phyloP scores from a whole-genome alignment of 1,140 invertebrate species.

The Drosophila biarmipes region DNA sequence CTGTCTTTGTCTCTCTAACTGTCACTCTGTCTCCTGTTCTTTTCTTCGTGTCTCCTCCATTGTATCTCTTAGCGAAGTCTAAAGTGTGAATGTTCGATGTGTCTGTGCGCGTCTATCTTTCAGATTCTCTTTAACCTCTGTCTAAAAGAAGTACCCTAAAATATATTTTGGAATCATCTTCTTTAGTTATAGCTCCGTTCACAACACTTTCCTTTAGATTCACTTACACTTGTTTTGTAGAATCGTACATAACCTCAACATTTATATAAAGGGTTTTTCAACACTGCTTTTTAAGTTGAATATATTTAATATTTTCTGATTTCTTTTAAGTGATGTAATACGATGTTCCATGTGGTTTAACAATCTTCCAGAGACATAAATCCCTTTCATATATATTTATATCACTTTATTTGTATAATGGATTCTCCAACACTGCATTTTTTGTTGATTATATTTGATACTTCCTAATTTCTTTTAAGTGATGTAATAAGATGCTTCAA shows the following conservation, averaged over 20 bases:
- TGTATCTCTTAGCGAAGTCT: constrained; percentile 3
- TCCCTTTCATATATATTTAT: too few species aligned
- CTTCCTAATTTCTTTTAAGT: too few species aligned
- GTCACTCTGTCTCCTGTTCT: constrained; percentile 8
- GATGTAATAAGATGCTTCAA: too few species aligned
- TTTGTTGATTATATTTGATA: too few species aligned
- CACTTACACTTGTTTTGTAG: background rate
- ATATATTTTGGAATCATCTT: background rate
- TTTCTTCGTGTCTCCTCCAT: background rate
- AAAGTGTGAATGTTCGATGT: constrained; percentile 26
- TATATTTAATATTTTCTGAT: too few species aligned
- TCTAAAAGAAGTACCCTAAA: background rate
- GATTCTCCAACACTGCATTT: too few species aligned
- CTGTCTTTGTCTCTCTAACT: constrained; percentile 13
- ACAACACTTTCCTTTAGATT: background rate
- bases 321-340: too few species aligned
- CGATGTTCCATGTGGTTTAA: too few species aligned
- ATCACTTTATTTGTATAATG: too few species aligned
- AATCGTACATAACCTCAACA: background rate
- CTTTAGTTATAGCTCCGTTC: background rate
- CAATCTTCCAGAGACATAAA: too few species aligned
- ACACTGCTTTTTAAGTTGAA: too few species aligned
- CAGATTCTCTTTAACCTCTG: background rate
- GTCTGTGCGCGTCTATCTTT: background rate
- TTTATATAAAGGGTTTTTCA: too few species aligned